Evolutionary conservation across 2,797 vertebrate genomes (phyloP), one percentile per base, ranked within the genome.

Genomic region (Aselliscus stoliczkanus): DNA sequence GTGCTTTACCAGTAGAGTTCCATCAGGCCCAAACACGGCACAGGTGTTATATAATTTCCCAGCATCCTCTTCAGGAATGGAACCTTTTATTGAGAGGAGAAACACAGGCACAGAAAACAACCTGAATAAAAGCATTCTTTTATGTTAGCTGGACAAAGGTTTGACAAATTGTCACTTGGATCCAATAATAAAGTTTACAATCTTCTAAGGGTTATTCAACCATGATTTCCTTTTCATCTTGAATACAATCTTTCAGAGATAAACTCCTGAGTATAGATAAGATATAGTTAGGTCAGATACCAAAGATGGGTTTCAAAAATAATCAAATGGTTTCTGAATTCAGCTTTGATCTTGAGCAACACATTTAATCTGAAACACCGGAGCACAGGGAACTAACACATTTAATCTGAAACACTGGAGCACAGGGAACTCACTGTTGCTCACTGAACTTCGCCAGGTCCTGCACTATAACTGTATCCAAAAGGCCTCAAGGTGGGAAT

Each of bases 41-140:
- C 99, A 99, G 4, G 99, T 99, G 94, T 99, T 99, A 88, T 99
- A 99, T 56, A 99, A 96, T 96, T 99, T 99, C 82, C 99, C 99
- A 50, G 95, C 98, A 77, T 99, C 99, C 88, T 99, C 98, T 95
- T 99, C 99, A 37, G 99, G 99, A 98, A 99, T 99, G 69, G 99
- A 99, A 73, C 99, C 99, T 99, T 98, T 44, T 65, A 79, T 58
- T 93, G 93, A 97, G 52, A 70, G 0, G 3, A 98, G 69, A 97
- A 85, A 96, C 21, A n/a, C 0, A 54, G 10, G n/a, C 21, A 93
- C 23, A 83, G 15, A 86, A 90, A 92, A 56, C 17, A 92, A 4
- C 88, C 52, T 93, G 15, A 94, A 56, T 31, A 83, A 83, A 83
- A 83, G 39, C 84, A 56, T 65, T 84, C 39, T 58, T 79, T 52